phyloP scores from a whole-genome alignment of 2,797 vertebrate species.

The Eupleurogrammus muticus region DNA sequence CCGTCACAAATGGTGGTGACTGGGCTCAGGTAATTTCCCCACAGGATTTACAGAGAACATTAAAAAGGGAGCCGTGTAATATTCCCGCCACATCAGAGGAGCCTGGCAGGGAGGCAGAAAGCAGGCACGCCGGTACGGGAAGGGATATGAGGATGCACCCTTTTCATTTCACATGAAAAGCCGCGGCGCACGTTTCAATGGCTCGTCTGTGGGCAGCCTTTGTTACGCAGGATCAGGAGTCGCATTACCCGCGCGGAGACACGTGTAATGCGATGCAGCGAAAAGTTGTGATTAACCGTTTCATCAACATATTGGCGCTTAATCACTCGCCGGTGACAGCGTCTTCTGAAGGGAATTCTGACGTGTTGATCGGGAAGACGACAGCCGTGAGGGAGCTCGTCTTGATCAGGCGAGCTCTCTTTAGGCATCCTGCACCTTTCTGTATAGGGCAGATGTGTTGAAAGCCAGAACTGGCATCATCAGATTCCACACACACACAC shows the following conservation, averaged over 20 bases:
- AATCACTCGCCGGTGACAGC: not conserved
- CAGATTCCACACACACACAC: too few species aligned
- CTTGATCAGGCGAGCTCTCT: not conserved
- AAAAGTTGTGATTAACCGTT: not conserved
- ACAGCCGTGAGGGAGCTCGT: too few species aligned
- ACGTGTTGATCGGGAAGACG: too few species aligned
- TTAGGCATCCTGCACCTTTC: not conserved
- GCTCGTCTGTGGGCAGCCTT: conserved; percentile 3
- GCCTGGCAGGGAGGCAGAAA: conserved; percentile 35
- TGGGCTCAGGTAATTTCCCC: conserved; percentile 80
- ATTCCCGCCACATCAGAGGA: conserved; percentile 55
- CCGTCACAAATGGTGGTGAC: conserved; percentile 78
- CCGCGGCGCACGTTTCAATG: conserved; percentile 15
- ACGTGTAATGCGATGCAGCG: too few species aligned
- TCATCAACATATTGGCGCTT: not conserved
- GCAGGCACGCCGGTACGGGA: conserved; percentile 18
- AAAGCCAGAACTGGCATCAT: too few species aligned
- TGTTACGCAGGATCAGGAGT: conserved; percentile 5
- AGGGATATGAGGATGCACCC: conserved; percentile 42
- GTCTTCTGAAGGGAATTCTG: not conserved
- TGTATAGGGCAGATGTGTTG: too few species aligned
- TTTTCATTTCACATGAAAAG: conserved; percentile 47
- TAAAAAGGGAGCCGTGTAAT: conserved; percentile 77
- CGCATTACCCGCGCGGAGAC: not conserved
- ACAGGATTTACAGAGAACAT: conserved; percentile 81